Evolutionary conservation across 2,113 vertebrate species (phyloP).

Genomic region (Brevimyrus niger): DNA sequence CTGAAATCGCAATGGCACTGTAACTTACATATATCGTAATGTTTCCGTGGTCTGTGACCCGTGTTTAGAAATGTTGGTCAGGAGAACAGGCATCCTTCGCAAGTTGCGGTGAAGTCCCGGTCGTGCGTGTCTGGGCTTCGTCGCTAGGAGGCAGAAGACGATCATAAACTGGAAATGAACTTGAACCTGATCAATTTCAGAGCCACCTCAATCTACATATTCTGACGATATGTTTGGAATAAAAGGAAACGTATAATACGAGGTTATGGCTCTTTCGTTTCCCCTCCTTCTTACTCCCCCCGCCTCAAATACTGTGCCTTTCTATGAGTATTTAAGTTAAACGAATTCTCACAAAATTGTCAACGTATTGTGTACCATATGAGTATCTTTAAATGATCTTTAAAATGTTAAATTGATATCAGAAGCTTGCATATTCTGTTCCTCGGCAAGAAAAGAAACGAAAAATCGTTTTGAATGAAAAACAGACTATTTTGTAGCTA

Average conservation of each 20-base stretch:
- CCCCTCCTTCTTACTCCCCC: constrained; percentile 15
- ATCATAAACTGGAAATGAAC: constrained; percentile 78
- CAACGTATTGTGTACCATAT: background rate
- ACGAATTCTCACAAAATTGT: constrained; percentile 10
- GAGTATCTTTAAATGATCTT: background rate
- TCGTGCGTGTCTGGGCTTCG: constrained; percentile 47
- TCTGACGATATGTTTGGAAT: constrained; percentile 55
- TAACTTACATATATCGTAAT: constrained; percentile 37
- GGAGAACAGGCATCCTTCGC: constrained; percentile 20
- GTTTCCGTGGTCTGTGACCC: constrained; percentile 33
- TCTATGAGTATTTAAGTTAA: constrained; percentile 15
- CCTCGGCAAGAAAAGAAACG: constrained; percentile 6
- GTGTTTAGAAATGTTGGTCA: constrained; percentile 24
- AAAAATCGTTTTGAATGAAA: constrained; percentile 3
- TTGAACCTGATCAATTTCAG: constrained; percentile 77
- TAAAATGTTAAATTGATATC: background rate
- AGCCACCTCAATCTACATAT: constrained; percentile 55
- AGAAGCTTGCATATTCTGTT: background rate
- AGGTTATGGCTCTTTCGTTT: constrained; percentile 17
- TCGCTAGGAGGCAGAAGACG: constrained; percentile 93
- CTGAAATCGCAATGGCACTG: constrained; percentile 34
- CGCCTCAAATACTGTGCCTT: constrained; percentile 4
- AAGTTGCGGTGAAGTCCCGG: constrained; percentile 24
- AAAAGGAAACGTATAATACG: constrained; percentile 43
- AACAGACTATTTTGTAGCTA: background rate